Conservation (phyloP, 2,797 vertebrate species). For the Trematomus bernacchii region DNA sequence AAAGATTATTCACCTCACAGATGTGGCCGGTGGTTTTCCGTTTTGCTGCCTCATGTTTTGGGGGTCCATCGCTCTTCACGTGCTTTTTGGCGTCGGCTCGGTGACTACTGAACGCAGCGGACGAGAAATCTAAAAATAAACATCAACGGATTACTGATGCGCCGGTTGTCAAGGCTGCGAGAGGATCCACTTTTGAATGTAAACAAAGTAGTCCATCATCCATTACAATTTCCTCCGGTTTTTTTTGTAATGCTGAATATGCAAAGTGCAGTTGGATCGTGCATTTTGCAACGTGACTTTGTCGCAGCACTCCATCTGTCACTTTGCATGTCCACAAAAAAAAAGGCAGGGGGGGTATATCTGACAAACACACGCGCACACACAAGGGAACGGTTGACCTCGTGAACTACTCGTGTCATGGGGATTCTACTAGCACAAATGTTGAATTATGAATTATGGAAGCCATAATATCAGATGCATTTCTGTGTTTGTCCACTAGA, state of each 20-base stretch:
- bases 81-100: slow-evolving; percentile 11
- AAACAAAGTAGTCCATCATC: not conserved
- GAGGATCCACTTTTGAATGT: not conserved
- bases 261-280: not conserved
- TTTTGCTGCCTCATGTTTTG: not conserved
- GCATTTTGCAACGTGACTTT: slow-evolving; percentile 44
- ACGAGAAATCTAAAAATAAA: slow-evolving; percentile 76
- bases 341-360: not conserved
- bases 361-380: not conserved
- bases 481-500: slow-evolving; percentile 41
- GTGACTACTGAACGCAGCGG: slow-evolving; percentile 30
- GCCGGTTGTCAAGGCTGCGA: slow-evolving; percentile 45
- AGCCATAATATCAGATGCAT: not conserved
- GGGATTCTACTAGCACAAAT: not conserved
- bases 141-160: slow-evolving; percentile 47
- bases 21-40: not conserved
- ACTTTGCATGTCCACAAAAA: slow-evolving; percentile 40
- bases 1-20: slow-evolving; percentile 58
- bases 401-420: not conserved
- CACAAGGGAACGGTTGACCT: not conserved
- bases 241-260: slow-evolving; percentile 8
- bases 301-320: slow-evolving; percentile 64
- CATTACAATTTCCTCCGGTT: rapidly evolving
- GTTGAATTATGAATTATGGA: slow-evolving; percentile 1
- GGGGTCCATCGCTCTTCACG: not conserved